These are phyloP conservation scores for Synchiropus splendidus DNA, from an alignment of 2,113 vertebrate genomes.

Conservation along the genomic window DNA sequence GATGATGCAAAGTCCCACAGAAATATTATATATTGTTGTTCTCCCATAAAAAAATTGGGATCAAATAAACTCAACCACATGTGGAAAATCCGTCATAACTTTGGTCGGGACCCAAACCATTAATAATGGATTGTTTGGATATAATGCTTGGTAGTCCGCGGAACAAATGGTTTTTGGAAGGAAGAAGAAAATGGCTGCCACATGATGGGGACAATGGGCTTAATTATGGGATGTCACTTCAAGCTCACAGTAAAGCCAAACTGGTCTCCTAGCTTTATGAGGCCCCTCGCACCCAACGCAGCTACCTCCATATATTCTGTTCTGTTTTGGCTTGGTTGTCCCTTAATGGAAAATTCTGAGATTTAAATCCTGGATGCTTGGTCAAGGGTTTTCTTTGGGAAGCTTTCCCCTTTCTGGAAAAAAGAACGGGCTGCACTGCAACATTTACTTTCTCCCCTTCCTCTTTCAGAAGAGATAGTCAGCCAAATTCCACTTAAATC, in stretches of 20 bases:
- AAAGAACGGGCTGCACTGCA: conserved; percentile 38
- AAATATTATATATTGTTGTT: conserved; percentile 27
- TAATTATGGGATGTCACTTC: background rate
- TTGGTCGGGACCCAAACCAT: conserved; percentile 36
- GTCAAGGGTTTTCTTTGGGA: conserved; percentile 56
- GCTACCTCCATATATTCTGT: conserved; percentile 7
- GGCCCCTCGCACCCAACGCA: too few relatives aligned
- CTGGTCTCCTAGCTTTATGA: too few relatives aligned
- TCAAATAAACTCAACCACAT: conserved; percentile 3
- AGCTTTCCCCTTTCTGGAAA: conserved; percentile 55
- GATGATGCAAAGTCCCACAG: conserved; percentile 29
- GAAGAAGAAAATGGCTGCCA: background rate
- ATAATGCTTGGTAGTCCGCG: conserved; percentile 11
- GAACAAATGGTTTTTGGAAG: conserved; percentile 15
- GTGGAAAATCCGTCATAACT: conserved; percentile 48
- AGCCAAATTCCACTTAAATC: conserved; percentile 56
- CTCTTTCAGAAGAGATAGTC: conserved; percentile 24
- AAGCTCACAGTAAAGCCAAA: too few relatives aligned
- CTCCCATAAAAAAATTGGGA: too few relatives aligned
- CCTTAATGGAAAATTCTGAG: conserved; percentile 53
- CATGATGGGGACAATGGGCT: background rate
- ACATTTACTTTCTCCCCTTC: conserved; percentile 36
- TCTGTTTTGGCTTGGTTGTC: conserved; percentile 31
- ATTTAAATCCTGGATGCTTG: conserved; percentile 52
- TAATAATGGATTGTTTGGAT: conserved; percentile 37